Percentiles rank a stretch among this genome's conserved stretches.
phyloP scores from a whole-genome alignment of 2,888 invertebrate species.

The Tanypteryx hageni region DNA sequence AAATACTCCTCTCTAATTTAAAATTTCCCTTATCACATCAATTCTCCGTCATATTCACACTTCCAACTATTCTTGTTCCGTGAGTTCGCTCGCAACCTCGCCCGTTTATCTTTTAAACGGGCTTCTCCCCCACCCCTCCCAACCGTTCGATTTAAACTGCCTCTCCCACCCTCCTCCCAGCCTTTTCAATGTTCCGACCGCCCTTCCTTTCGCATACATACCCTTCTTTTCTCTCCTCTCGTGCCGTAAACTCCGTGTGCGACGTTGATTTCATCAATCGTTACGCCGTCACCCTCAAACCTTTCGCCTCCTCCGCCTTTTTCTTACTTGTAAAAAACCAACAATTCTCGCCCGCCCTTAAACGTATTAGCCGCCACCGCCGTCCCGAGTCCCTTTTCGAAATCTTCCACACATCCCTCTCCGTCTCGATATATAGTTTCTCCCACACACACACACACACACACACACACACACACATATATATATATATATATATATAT shows the following conservation, averaged over 20 bases:
- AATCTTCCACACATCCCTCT: too few relatives aligned
- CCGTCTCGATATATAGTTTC: too few relatives aligned
- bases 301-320: not conserved
- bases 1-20: not conserved
- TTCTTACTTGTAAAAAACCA: not conserved
- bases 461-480: too few relatives aligned
- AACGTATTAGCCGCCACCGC: not conserved
- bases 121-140: not conserved
- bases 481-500: too few relatives aligned
- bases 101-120: not conserved
- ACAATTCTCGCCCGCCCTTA: not conserved
- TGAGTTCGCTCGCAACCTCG: not conserved
- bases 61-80: not conserved
- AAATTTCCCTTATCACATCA: not conserved
- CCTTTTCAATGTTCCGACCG: not conserved
- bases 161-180: too few relatives aligned
- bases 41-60: not conserved
- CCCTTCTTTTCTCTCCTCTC: not conserved
- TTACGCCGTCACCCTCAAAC: not conserved
- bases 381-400: not conserved
- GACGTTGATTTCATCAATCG: not conserved
- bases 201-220: not conserved
- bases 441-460: too few relatives aligned
- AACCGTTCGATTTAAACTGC: too few relatives aligned
- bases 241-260: not conserved